Evolutionary conservation across 2,113 vertebrate species (phyloP).

Genomic region (Hepsetus odoe): DNA sequence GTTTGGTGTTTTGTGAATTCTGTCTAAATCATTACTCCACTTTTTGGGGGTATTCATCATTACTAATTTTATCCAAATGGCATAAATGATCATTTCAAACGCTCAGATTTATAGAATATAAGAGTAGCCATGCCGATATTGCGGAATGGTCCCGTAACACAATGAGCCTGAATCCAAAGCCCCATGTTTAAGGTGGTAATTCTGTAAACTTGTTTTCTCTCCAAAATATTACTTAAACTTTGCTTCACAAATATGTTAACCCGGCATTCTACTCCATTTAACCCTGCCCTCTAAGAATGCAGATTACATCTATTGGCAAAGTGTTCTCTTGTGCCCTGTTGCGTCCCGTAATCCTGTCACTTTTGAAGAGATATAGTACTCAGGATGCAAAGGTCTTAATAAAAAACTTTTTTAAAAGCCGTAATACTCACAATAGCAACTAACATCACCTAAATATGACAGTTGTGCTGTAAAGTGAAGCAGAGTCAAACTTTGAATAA

Average conservation of each 20-base stretch:
- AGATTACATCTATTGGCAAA: not conserved
- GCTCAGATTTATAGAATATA: too few species aligned
- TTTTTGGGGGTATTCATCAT: too few species aligned
- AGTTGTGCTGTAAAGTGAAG: not conserved
- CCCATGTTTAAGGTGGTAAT: too few species aligned
- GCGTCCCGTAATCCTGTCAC: not conserved
- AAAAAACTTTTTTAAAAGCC: too few species aligned
- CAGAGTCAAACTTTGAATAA: not conserved
- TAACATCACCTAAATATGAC: not conserved
- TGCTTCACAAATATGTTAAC: not conserved
- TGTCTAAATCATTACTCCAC: not conserved
- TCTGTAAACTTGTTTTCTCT: too few species aligned
- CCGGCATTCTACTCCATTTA: not conserved
- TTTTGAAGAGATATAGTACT: not conserved
- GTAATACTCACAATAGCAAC: slow-evolving; percentile 6
- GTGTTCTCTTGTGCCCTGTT: not conserved
- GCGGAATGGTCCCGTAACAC: too few species aligned
- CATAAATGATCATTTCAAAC: not conserved
- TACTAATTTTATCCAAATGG: not conserved
- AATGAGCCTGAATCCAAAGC: too few species aligned
- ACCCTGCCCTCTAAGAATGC: too few species aligned
- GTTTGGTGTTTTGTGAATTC: not conserved
- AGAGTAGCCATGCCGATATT: too few species aligned
- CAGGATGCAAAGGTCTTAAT: not conserved
- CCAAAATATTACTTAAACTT: too few species aligned